Base-by-base conservation (phyloP, 2,113 vertebrate genomes). In the Chelonoidis abingdonii region DNA sequence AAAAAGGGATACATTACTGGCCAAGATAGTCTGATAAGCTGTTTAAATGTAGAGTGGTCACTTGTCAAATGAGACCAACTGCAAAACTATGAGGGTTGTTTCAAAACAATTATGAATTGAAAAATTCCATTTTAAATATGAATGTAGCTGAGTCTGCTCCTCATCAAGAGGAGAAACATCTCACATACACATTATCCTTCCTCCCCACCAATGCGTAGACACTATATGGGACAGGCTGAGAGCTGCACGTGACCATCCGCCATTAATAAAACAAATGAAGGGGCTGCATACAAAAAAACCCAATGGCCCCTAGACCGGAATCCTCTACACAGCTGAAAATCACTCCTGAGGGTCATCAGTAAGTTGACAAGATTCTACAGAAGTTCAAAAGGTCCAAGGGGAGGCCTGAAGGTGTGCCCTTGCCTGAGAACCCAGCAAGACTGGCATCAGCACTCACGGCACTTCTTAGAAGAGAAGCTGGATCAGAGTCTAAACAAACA, bases 401-500 rank as follows among this genome's bases (percentile, higher is more conserved):
- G 65, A 31, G 22, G 10, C 47, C 38, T 86, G 72, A 52, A 90
- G 89, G 21, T 41, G 29, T 57, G 69, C 50, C 90, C 86, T 49
- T 49, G 52, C 91, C 84, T 82, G 35, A 19, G 35, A n/a, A 81
- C 41, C 31, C 72, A 85, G 27, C 0, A 72, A 88, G 88, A 79
- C 87, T 49, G 25, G 22, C 47, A 14, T 19, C 0, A 0, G 35
- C 62, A 22, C 57, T 89, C 81, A 17, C 0, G 7, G 38, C 1
- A 59, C 87, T 19, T 81, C 80, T 62, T 83, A 89, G 0, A 1
- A 75, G 78, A 92, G 31, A 79, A 2, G 5, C 21, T 81, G 93
- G 87, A 91, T 57, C 41, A 38, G 84, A 80, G 82, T 94, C 84
- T 90, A 65, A 59, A 92, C 88, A 16, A 62, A 50, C 53, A 97